These are phyloP conservation scores for Poecilus cupreus DNA, from an alignment of 2,888 invertebrate species.

Conservation along the genomic window DNA sequence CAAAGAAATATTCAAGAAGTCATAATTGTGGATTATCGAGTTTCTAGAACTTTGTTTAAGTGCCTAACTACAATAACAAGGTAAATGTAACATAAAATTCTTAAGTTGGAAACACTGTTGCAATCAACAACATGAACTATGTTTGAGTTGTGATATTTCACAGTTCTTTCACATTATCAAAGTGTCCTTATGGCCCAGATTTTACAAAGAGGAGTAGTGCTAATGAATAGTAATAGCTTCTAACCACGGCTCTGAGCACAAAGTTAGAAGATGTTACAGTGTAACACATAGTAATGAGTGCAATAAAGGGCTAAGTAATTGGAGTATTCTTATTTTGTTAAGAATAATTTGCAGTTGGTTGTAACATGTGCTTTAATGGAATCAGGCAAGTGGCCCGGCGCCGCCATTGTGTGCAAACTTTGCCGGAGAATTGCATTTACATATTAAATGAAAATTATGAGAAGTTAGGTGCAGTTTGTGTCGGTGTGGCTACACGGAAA, in stretches of 20 bases:
- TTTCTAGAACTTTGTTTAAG: neutral
- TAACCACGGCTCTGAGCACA: neutral
- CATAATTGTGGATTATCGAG: neutral
- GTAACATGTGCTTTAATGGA: constrained; percentile 37
- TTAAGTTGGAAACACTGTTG: too few species aligned
- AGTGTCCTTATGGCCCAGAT: too few species aligned
- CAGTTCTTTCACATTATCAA: too few species aligned
- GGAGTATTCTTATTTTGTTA: constrained; percentile 39
- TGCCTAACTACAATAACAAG: too few species aligned
- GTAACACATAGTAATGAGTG: constrained; percentile 7
- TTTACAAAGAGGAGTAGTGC: too few species aligned
- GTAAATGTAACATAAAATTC: too few species aligned
- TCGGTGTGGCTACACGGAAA: constrained; percentile 10
- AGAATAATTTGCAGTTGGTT: constrained; percentile 36
- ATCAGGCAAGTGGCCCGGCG: constrained; percentile 28
- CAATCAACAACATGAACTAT: too few species aligned
- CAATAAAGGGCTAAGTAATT: constrained; percentile 24
- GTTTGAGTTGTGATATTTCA: too few species aligned
- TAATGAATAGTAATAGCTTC: too few species aligned
- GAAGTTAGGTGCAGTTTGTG: constrained; percentile 44
- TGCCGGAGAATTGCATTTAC: constrained; percentile 50
- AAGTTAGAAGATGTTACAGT: neutral
- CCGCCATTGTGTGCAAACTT: constrained; percentile 45
- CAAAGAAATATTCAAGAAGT: neutral
- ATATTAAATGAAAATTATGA: constrained; percentile 57